A percentile compares a stretch with the other conserved stretches of the same genome.
These are phyloP conservation scores for Spialia ferax DNA, from an alignment of 2,888 invertebrate genomes.

Conservation along the genomic window DNA sequence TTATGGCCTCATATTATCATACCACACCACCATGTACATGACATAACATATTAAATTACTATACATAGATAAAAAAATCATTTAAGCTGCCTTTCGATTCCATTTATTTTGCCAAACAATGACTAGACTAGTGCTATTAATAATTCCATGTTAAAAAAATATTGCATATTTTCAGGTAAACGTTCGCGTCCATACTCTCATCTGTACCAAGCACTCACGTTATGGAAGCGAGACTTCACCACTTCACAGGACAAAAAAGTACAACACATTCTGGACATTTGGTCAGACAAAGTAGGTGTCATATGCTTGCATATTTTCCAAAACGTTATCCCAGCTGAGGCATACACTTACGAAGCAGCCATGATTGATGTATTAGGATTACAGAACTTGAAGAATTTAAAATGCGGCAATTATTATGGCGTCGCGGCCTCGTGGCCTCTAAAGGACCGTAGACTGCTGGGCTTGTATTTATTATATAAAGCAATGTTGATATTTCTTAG, in stretches of 20 bases:
- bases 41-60: no score
- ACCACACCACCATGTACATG: no score
- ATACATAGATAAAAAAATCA: no score
- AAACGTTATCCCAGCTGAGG: slow-evolving; percentile 96
- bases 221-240: slow-evolving; percentile 85
- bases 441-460: slow-evolving; percentile 90
- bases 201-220: slow-evolving; percentile 94
- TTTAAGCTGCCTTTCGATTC: no score
- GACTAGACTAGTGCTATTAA: no score
- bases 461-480: slow-evolving; percentile 92
- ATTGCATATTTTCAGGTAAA: slow-evolving; percentile 77
- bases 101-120: no score
- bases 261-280: slow-evolving; percentile 94
- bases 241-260: slow-evolving; percentile 88
- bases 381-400: slow-evolving; percentile 91
- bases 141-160: no score
- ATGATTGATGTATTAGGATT: slow-evolving; percentile 96
- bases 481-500: slow-evolving; percentile 94
- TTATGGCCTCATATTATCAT: no score
- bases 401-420: slow-evolving; percentile 94
- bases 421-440: slow-evolving; percentile 90
- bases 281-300: slow-evolving; percentile 94
- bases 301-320: slow-evolving; percentile 97
- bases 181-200: slow-evolving; percentile 95
- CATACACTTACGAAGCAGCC: slow-evolving; percentile 96